Evolutionary conservation across 2,888 invertebrate species (phyloP), one percentile per base, ranked within the genome.

Genomic region (Aelia acuminata): DNA sequence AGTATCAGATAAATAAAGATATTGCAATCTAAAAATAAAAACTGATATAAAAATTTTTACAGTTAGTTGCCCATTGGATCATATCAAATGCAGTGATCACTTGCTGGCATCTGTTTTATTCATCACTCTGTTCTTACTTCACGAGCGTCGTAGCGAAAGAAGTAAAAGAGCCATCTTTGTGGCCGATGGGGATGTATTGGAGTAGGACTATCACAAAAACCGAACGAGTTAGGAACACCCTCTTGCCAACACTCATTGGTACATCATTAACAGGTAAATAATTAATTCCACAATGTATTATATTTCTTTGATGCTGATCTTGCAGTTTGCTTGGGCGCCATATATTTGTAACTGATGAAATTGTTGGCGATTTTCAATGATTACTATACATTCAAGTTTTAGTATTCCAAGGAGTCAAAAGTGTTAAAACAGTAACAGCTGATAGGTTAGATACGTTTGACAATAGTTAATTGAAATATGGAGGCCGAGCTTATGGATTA

Each of bases 1-100:
- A n/a, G n/a, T n/a, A n/a, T n/a, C n/a, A n/a, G n/a, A 50, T 20
- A 50, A 50, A 7, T 50, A 20, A 22, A 50, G 3, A 20, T 2
- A n/a, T 53, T 4, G 0, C 8, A n/a, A n/a, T 11, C 10, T 57
- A 57, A 57, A 26, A 26, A 57, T 57, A 26, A 18, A 7, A n/a
- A 53, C 8, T 1, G 20, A 7, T 49, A 50, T 20, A 3, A 50
- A 4, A 50, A n/a, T 63, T 63, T 63, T 35, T 13, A 80, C 80
- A 80, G 80, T 11, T 80, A 80, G n/a, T 22, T 43, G 80, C 80
- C n/a, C 80, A 80, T 80, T 80, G 80, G 80, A 80, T 80, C 3
- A 1, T 47, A n/a, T 43, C 80, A n/a, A 80, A 80, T 4, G 47
- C n/a, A 47, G n/a, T 80, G 13, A 43, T 80, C 80, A n/a, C 80